phyloP scores from a whole-genome alignment of 1,140 invertebrate species.

The Pseudobourletiella spinata region DNA sequence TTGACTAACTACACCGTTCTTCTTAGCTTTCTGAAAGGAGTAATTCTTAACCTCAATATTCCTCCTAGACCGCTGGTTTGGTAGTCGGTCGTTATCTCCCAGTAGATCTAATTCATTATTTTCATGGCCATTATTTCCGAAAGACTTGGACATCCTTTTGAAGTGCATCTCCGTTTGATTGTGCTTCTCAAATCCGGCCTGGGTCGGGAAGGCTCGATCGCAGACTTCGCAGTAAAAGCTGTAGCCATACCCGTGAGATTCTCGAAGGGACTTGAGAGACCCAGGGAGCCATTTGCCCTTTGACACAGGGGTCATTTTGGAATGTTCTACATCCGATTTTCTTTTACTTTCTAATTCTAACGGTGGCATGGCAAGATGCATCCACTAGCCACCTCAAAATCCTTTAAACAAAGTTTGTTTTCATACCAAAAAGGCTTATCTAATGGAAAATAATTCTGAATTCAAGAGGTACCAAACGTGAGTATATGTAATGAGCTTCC shows the following conservation, averaged over 20 bases:
- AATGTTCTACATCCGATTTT: neutral
- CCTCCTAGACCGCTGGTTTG: neutral
- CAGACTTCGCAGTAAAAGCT: slow-evolving; percentile 15
- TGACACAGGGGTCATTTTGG: neutral
- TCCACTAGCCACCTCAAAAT: no score
- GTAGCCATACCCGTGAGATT: neutral
- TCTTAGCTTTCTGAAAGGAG: neutral
- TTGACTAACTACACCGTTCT: neutral
- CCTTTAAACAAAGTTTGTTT: no score
- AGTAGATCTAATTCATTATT: neutral
- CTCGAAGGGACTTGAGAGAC: neutral
- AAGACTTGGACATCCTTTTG: neutral
- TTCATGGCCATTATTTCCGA: neutral
- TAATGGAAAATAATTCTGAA: no score
- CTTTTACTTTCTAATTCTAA: neutral
- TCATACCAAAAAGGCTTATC: no score
- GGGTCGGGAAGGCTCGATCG: slow-evolving; percentile 3
- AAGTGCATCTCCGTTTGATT: slow-evolving; percentile 20
- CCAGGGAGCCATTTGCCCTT: slow-evolving; percentile 29
- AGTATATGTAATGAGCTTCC: no score
- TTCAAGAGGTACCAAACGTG: no score
- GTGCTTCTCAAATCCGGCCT: slow-evolving; percentile 5
- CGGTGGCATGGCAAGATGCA: no score
- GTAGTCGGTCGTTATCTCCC: neutral
- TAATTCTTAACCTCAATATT: neutral